phyloP scores from a whole-genome alignment of 2,113 vertebrate species.

The Zosterops lateralis region DNA sequence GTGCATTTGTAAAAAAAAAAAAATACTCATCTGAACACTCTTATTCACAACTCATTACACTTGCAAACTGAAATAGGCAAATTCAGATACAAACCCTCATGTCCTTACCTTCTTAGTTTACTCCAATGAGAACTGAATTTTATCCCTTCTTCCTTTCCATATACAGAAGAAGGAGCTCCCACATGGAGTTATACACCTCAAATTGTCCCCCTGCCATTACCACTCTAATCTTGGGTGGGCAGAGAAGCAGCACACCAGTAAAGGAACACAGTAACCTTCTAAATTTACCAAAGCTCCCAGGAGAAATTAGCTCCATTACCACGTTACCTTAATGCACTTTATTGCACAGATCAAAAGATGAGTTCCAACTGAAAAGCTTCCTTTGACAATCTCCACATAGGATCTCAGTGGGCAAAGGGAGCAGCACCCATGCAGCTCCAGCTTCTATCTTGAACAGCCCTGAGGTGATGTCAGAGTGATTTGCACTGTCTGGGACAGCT shows the following conservation, averaged over 20 bases:
- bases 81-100: neutral
- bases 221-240: neutral
- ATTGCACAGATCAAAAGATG: neutral
- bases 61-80: neutral
- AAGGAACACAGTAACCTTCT: neutral
- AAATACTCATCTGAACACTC: neutral
- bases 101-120: neutral
- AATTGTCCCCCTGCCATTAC: neutral
- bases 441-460: neutral
- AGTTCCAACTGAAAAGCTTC: neutral
- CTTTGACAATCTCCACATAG: neutral
- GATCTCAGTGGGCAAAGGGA: neutral
- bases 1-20: neutral
- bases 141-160: neutral
- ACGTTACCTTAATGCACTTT: neutral
- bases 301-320: neutral
- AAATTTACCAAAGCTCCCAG: neutral
- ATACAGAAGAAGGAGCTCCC: neutral
- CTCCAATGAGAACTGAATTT: neutral
- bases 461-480: neutral
- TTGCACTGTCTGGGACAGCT: neutral
- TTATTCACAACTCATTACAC: neutral
- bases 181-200: neutral
- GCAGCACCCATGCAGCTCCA: neutral
- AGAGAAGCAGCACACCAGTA: rapidly evolving